Percentiles rank a stretch among this genome's conserved stretches.
phyloP scores from a whole-genome alignment of 1,140 invertebrate species.

The Hyles euphorbiae region DNA sequence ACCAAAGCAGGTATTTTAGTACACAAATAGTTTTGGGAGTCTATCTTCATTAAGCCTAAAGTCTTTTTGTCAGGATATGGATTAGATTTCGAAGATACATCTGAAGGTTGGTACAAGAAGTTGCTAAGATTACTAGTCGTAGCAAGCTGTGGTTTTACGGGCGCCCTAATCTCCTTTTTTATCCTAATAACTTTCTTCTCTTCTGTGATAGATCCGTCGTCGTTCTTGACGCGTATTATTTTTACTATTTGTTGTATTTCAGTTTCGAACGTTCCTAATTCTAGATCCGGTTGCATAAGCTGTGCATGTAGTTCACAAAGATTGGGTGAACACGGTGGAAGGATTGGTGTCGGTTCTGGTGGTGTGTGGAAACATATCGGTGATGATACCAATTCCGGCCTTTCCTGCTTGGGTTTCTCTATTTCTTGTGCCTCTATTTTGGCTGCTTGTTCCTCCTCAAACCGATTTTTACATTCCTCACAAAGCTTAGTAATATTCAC shows the following conservation, averaged over 20 bases:
- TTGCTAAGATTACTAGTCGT: slow-evolving; percentile 2
- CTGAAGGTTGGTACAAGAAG: slow-evolving; percentile 24
- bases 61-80: slow-evolving; percentile 32
- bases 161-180: slow-evolving; percentile 32
- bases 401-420: slow-evolving; percentile 2
- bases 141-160: slow-evolving; percentile 11
- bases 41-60: slow-evolving; percentile 12
- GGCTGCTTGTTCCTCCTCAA: slow-evolving; percentile 7
- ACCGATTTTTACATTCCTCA: slow-evolving; percentile 10
- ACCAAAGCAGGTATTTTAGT: no score
- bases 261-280: slow-evolving; percentile 39
- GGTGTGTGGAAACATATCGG: no score
- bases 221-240: slow-evolving; percentile 36
- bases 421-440: neutral
- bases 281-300: slow-evolving; percentile 15
- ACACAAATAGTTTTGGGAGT: slow-evolving; percentile 4
- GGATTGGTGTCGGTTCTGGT: neutral
- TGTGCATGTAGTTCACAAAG: slow-evolving; percentile 1
- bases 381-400: neutral
- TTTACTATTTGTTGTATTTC: slow-evolving; percentile 43
- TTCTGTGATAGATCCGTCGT: slow-evolving; percentile 43
- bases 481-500: slow-evolving; percentile 19
- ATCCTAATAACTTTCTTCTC: slow-evolving; percentile 42
- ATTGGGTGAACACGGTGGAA: neutral
- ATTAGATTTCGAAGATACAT: slow-evolving; percentile 26